Evolutionary conservation across 2,113 vertebrate species (phyloP), one percentile per base, ranked within the genome.

Genomic region (Crotalus viridis): DNA sequence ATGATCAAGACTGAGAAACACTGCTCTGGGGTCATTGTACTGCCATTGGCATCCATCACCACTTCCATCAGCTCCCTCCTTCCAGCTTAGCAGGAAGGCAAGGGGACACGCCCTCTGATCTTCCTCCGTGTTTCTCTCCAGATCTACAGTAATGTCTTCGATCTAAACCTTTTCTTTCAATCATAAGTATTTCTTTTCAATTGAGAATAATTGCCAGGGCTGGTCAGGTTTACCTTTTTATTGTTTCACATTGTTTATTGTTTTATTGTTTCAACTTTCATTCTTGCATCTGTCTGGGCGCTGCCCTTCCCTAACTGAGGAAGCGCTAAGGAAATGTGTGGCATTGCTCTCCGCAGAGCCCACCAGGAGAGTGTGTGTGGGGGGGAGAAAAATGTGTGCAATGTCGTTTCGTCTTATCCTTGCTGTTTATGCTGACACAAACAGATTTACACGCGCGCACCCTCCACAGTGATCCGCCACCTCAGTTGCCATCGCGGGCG

Each of bases 161-260:
- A 64, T 85, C 26, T 5, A 91, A 10, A 64, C 87, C 51, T 64
- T 88, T 48, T 91, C 54, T 52, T 94, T 56, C 94, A 92, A 54
- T 52, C 1, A 88, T 69, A 92, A 95, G 52, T 92, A 55, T 90
- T 93, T 88, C 43, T 93, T 90, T 69, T 15, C 39, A 39, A 46
- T 8, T 24, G 51, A 52, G 26, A 39, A 10, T 48, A 86, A 48
- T 12, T n/a, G 55, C 39, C 55, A 21, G 24, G 54, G 22, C 51
- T 39, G 10, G n/a, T 28, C 33, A 21, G n/a, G 10, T 13, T 56
- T 24, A 28, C 52, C 74, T 48, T n/a, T 12, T 26, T 15, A 10
- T 21, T 21, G 46, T 12, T 17, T 86, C 39, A 13, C 24, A 17
- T 69, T 33, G 21, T 13, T 56, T 24, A 28, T 39, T 54, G 28